These are phyloP conservation scores for Sebastes taczanowskii DNA, from an alignment of 2,797 vertebrate species.

Conservation along the genomic window DNA sequence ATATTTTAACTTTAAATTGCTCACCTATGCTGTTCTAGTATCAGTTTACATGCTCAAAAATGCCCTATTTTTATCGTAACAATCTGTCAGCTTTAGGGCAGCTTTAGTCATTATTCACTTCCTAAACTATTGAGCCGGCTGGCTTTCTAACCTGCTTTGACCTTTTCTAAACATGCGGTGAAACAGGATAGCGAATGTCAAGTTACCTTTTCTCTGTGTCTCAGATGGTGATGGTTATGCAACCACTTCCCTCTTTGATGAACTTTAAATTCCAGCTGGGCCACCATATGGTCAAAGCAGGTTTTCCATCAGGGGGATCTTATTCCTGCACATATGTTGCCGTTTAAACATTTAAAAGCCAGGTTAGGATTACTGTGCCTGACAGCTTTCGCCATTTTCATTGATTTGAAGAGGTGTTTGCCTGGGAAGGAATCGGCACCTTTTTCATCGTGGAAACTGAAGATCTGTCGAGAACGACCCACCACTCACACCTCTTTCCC, in stretches of 20 bases:
- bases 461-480: constrained; percentile 14
- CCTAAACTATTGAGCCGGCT: neutral
- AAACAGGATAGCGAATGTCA: constrained; percentile 63
- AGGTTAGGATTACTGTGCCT: constrained; percentile 58
- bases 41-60: neutral
- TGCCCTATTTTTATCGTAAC: neutral
- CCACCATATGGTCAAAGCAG: constrained; percentile 65
- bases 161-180: constrained; percentile 51
- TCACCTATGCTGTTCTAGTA: neutral
- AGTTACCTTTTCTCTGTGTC: constrained; percentile 43
- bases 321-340: constrained; percentile 68
- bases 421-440: constrained; percentile 16
- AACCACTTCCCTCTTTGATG: constrained; percentile 54
- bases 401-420: constrained; percentile 40
- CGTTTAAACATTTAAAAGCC: constrained; percentile 67
- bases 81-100: neutral
- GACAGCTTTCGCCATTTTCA: constrained; percentile 31
- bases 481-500: constrained; percentile 12
- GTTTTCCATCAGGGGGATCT: constrained; percentile 42
- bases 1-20: neutral
- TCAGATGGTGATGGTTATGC: constrained; percentile 62
- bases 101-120: neutral
- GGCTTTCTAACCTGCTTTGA: constrained; percentile 51
- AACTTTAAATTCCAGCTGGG: constrained; percentile 61
- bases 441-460: constrained; percentile 18